Base-by-base conservation (phyloP, 2,888 invertebrate species). In the Parochlus steinenii region DNA sequence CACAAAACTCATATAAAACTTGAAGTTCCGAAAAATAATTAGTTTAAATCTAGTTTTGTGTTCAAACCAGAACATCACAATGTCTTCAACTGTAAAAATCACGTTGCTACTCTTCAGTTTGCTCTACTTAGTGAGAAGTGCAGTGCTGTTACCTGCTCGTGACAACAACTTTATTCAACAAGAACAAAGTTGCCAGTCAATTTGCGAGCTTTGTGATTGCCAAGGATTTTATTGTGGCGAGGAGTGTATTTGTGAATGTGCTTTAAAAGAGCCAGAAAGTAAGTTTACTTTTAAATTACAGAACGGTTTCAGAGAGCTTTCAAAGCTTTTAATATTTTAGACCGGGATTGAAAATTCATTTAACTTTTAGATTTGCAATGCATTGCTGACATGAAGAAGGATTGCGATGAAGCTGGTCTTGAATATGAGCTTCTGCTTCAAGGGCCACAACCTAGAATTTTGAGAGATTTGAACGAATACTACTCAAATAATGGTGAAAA, bases 201-300 rank as follows among this genome's bases (percentile, higher is more conserved):
- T 58, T 3, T 59, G 59, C 24, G 50, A 48, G 23, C 51, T 53
- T 6, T 59, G 59, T 29, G 51, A 51, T 12, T 58, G 58, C 33
- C 40, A 53, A 32, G 58, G 52, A 17, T 59, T 58, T 46, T 59
- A 57, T 40, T 59, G 59, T 23, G 60, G 58, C 3, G 60, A 59
- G 38, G 58, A 59, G 39, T 59, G 59, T 34, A 54, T 59, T 19
- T 59, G 59, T 36, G 59, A 59, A 41, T 59, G 57, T 31, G 53
- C 53, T 40, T 47, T 51, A n/a, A 49, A 53, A 6, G 48, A 48
- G 20, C 29, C 27, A 22, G 38, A 33, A 12, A 33, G 40, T 40
- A 24, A 38, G 36, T 29, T 19, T 27, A 18, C 11, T 4, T 4
- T 31, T 19, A n/a, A n/a, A n/a, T n/a, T n/a, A n/a, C n/a, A n/a